Percentiles rank a stretch among this genome's conserved stretches.
These are phyloP conservation scores for Nephrotoma appendiculata DNA, from an alignment of 2,888 invertebrate genomes.

Conservation along the genomic window DNA sequence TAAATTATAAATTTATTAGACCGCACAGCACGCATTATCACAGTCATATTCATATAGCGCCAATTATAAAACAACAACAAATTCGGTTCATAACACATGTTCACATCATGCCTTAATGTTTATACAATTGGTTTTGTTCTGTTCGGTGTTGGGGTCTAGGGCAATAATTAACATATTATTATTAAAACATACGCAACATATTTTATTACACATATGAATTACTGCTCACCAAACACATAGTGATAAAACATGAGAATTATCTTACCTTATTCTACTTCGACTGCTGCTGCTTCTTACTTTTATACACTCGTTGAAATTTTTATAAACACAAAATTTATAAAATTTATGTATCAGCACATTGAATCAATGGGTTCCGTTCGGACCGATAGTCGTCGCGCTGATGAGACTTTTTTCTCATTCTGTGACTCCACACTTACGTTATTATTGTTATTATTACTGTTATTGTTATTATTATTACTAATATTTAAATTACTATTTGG, in stretches of 20 bases:
- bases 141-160: no score
- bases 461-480: slow-evolving; percentile 10
- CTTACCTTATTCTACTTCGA: background rate
- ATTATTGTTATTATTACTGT: slow-evolving; percentile 11
- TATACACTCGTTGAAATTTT: background rate
- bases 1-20: background rate
- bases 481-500: slow-evolving; percentile 20
- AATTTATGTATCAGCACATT: slow-evolving; percentile 29
- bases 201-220: no score
- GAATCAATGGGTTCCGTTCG: slow-evolving; percentile 32
- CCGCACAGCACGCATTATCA: background rate
- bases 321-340: background rate
- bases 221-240: no score
- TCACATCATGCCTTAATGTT: background rate
- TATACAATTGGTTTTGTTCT: background rate
- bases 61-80: background rate
- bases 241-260: background rate
- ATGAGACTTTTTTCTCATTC: slow-evolving; percentile 17
- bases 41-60: background rate
- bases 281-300: background rate
- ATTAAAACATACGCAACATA: no score
- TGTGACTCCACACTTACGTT: background rate
- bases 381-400: slow-evolving; percentile 28
- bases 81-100: background rate
- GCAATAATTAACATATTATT: no score